Evolutionary conservation across 2,797 vertebrate genomes (phyloP).

Genomic region (Hafferia zeledoni): DNA sequence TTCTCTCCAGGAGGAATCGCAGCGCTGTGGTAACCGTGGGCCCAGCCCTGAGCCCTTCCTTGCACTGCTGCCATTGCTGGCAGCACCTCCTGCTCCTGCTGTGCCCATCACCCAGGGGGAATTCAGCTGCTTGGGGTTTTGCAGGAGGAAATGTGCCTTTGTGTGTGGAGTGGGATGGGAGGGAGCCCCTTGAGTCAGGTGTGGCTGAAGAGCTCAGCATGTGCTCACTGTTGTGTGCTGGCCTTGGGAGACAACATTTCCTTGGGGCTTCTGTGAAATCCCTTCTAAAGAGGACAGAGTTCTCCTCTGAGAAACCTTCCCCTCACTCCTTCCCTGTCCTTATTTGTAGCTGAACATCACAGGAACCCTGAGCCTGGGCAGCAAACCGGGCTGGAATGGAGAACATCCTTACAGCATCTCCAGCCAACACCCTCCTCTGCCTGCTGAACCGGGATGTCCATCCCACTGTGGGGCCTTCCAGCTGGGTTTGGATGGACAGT

Average conservation of each 20-base stretch:
- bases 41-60: slow-evolving; percentile 7
- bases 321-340: background rate
- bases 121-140: accelerated
- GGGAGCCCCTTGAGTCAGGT: background rate
- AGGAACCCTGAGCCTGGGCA: background rate
- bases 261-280: background rate
- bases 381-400: background rate
- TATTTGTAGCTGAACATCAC: background rate
- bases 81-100: background rate
- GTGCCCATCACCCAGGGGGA: background rate
- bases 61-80: background rate
- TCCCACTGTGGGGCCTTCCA: background rate
- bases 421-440: background rate
- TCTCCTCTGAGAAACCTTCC: background rate
- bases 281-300: background rate
- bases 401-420: background rate
- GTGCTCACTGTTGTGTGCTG: background rate
- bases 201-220: background rate
- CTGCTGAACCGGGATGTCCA: accelerated
- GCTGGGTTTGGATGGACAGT: background rate
- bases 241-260: background rate
- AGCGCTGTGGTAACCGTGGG: background rate
- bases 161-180: background rate
- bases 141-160: background rate
- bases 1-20: background rate